Evolutionary conservation across 2,888 invertebrate species (phyloP), one percentile per base, ranked within the genome.

Genomic region (Apoda limacodes): DNA sequence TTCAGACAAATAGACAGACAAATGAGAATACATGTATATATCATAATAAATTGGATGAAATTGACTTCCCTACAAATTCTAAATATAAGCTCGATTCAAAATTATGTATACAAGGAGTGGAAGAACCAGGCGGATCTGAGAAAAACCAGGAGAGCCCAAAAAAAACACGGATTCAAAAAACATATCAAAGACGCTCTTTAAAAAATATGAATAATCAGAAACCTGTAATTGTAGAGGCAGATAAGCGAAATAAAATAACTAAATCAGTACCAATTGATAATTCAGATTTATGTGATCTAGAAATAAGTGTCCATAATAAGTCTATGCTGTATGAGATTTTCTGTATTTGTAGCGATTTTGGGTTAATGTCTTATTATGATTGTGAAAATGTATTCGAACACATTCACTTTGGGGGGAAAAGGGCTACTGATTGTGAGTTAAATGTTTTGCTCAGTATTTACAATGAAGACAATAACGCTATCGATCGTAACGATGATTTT

Each of bases 331-430:
- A 13, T 25, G 33, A 48, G 34, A 43, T 55, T 30, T 64, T 62
- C 49, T 76, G 75, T 52, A 32, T 61, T 30, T 76, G 76, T 42
- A 35, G 46, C 32, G 76, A 78, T 53, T 78, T 68, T 52, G 78
- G 78, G 14, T 50, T 41, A 28, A 48, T 65, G 35, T 39, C 40
- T 32, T 47, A 48, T 45, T 57, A 62, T 49, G 60, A 62, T 38
- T 26, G 32, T 34, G 46, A 53, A 35, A 40, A 43, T 24, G 32
- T 40, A 20, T 65, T 66, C 52, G 62, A 65, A 39, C 72, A 75
- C 46, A 52, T 74, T 35, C 74, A 78, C 52, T 76, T 64, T 50
- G 55, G 50, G 45, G 39, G 54, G n/a, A 48, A 50, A 32, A 42
- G 43, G 20, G 39, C 30, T 37, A 32, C 38, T 28, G 36, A 48